Conservation (phyloP, 2,113 vertebrate genomes). For the Sylvilagus bachmani region DNA sequence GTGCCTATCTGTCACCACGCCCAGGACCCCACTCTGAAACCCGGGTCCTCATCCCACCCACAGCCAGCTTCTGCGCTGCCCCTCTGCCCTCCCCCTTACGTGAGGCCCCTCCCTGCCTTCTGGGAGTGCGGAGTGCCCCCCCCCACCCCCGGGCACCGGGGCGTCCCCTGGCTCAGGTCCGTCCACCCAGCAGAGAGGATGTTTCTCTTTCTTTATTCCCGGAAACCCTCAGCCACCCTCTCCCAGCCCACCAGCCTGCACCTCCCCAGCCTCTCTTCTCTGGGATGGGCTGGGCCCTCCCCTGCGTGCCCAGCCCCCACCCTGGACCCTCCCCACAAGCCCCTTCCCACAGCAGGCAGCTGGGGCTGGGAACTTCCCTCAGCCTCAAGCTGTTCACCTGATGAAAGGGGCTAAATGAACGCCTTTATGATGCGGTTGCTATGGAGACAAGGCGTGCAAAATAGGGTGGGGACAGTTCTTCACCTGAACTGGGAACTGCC, state of each 20-base stretch:
- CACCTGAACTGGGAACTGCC: neutral
- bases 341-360: neutral
- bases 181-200: neutral
- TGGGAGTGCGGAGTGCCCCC: neutral
- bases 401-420: neutral
- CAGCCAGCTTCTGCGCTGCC: too few species aligned
- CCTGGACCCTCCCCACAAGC: fast-evolving
- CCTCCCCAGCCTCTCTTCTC: neutral
- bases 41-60: too few species aligned
- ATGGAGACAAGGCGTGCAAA: neutral
- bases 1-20: neutral
- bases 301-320: neutral
- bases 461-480: neutral
- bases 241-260: neutral
- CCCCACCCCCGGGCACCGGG: too few species aligned
- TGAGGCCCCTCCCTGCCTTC: neutral
- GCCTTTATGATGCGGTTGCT: neutral
- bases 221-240: neutral
- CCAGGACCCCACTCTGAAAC: too few species aligned
- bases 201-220: neutral
- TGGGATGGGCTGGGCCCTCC: too few species aligned
- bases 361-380: neutral
- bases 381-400: neutral
- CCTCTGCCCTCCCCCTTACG: too few species aligned
- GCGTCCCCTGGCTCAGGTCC: neutral